Conservation (phyloP, 92 coral and sea anemone species). For the Muricea muricata region DNA sequence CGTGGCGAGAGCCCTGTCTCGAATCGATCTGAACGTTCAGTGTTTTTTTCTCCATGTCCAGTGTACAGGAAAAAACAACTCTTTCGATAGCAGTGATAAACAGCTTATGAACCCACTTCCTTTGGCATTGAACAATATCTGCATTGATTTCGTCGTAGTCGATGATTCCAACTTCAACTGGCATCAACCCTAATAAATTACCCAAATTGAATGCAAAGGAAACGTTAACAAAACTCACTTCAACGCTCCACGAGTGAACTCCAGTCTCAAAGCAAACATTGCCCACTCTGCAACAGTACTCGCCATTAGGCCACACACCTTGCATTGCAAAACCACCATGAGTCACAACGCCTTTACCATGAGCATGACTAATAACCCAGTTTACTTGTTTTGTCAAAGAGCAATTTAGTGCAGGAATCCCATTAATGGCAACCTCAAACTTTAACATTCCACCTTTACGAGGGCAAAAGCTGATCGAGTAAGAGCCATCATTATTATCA, state of each 20-base stretch:
- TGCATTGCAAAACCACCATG: slow-evolving; percentile 1
- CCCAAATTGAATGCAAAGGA: too few relatives aligned
- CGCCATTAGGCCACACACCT: not conserved
- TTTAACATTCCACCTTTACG: slow-evolving; percentile 6
- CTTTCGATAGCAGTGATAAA: not conserved
- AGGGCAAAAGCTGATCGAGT: not conserved
- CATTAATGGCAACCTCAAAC: slow-evolving; percentile 10
- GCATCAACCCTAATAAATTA: too few relatives aligned
- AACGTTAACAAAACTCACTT: not conserved
- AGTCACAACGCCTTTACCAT: not conserved
- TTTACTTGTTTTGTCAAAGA: slow-evolving; percentile 23
- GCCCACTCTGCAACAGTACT: slow-evolving; percentile 12
- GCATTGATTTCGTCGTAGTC: slow-evolving; percentile 16
- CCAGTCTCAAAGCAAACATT: not conserved
- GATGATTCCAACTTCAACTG: slow-evolving; percentile 15
- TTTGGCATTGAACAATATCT: not conserved
- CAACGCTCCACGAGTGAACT: slow-evolving; percentile 26
- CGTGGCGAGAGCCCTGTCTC: not conserved
- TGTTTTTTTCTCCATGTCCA: not conserved
- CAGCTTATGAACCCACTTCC: not conserved
- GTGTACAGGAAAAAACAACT: not conserved
- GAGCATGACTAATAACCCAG: slow-evolving; percentile 4
- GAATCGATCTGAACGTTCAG: not conserved
- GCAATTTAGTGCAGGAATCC: slow-evolving; percentile 19
- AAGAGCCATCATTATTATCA: slow-evolving; percentile 24